These are phyloP conservation scores for Megaleporinus macrocephalus DNA, from an alignment of 2,113 vertebrate genomes.

Conservation along the genomic window DNA sequence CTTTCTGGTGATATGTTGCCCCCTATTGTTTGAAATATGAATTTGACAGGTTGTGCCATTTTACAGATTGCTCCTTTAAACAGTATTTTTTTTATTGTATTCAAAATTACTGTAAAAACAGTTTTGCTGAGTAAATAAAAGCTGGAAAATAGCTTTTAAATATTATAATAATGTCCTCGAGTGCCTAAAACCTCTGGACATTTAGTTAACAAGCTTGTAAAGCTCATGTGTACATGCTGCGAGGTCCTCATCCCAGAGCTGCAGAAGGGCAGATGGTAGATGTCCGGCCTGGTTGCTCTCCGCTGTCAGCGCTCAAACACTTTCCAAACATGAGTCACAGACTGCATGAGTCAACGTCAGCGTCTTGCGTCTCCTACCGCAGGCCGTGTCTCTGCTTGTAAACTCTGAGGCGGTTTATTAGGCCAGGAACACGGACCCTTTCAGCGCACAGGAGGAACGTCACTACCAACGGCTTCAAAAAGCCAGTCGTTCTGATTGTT, in stretches of 20 bases:
- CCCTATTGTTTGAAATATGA: too few species aligned
- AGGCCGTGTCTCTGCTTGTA: constrained; percentile 19
- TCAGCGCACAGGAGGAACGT: constrained; percentile 26
- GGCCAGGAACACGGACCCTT: constrained; percentile 37
- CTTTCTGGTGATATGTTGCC: too few species aligned
- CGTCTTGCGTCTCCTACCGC: background rate
- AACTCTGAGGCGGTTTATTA: background rate
- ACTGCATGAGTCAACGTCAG: background rate
- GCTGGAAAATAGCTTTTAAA: too few species aligned
- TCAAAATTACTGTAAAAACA: too few species aligned
- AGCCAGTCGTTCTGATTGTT: background rate
- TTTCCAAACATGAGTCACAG: constrained; percentile 35
- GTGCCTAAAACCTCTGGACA: too few species aligned
- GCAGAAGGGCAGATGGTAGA: constrained; percentile 17
- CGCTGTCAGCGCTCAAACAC: background rate
- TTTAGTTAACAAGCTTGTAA: background rate
- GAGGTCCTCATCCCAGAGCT: too few species aligned
- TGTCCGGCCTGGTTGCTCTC: constrained; percentile 15
- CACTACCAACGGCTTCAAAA: constrained; percentile 48
- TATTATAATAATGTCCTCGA: too few species aligned
- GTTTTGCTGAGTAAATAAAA: too few species aligned
- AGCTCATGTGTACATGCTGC: background rate
- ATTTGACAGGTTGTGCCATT: too few species aligned
- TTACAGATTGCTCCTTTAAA: too few species aligned
- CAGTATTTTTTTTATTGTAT: too few species aligned